Conservation (phyloP, 2,113 vertebrate genomes). For the Oryzias melastigma region DNA sequence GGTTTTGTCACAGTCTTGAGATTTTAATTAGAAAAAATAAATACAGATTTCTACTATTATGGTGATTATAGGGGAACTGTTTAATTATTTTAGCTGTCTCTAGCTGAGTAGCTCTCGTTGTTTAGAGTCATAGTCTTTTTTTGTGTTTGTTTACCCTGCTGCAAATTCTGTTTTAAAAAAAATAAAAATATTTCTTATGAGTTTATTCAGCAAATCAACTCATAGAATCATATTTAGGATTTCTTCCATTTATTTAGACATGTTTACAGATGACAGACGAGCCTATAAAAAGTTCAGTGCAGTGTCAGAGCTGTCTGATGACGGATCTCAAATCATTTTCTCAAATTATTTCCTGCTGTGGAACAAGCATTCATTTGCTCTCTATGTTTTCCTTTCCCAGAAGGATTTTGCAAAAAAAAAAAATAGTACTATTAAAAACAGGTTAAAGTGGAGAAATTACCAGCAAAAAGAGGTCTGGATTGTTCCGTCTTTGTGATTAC, state of each 20-base stretch:
- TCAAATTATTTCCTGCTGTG: no score
- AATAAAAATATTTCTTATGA: constrained; percentile 7
- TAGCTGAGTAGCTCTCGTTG: background rate
- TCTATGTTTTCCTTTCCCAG: no score
- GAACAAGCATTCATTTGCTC: no score
- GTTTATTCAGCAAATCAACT: no score
- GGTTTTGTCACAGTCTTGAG: constrained; percentile 19
- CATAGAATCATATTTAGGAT: background rate
- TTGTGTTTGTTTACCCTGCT: no score
- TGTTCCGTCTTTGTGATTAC: constrained; percentile 2
- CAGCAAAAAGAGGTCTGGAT: background rate
- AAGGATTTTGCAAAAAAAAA: no score
- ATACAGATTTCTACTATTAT: constrained; percentile 1
- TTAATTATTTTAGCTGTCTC: background rate
- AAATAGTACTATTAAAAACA: no score
- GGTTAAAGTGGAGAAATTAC: no score
- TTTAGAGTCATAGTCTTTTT: no score
- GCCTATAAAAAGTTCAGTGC: background rate
- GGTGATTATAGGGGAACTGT: constrained; percentile 5
- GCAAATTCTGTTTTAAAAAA: constrained; percentile 3
- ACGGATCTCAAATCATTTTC: no score
- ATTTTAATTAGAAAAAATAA: background rate
- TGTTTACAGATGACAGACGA: background rate
- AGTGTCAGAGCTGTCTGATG: background rate
- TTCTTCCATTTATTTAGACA: background rate